phyloP scores from a whole-genome alignment of 2,797 vertebrate genomes.

The Pseudochirops corinnae region DNA sequence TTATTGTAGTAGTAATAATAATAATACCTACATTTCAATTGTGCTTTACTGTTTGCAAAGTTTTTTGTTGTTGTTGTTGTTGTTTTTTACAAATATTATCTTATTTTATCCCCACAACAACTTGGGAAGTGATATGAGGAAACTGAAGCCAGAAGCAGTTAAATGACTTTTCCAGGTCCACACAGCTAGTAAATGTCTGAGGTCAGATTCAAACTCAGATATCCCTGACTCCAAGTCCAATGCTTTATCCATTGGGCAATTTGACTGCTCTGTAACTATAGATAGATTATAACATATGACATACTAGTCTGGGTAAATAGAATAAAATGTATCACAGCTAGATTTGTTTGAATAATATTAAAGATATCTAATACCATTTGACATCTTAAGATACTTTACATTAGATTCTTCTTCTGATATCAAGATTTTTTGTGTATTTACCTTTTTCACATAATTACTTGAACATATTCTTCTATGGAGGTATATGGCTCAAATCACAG shows the following conservation, averaged over 20 bases:
- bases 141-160: neutral
- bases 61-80: neutral
- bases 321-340: neutral
- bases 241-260: neutral
- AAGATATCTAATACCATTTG: constrained; percentile 16
- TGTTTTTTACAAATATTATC: neutral
- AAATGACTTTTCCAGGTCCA: neutral
- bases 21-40: neutral
- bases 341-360: constrained; percentile 9
- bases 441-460: constrained; percentile 15
- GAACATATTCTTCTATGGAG: neutral
- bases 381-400: neutral
- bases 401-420: constrained; percentile 16
- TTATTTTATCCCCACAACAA: neutral
- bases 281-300: neutral
- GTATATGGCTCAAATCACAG: constrained; percentile 18
- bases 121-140: neutral
- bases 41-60: neutral
- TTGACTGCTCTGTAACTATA: neutral
- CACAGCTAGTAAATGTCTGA: neutral
- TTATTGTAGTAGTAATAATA: neutral
- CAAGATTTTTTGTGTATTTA: constrained; percentile 20
- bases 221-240: neutral
- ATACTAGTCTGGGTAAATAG: neutral
- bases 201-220: neutral